Percentiles rank a stretch among this genome's conserved stretches.
Evolutionary conservation across 2,888 invertebrate species (phyloP).

Genomic region (Pristionchus japonicus): DNA sequence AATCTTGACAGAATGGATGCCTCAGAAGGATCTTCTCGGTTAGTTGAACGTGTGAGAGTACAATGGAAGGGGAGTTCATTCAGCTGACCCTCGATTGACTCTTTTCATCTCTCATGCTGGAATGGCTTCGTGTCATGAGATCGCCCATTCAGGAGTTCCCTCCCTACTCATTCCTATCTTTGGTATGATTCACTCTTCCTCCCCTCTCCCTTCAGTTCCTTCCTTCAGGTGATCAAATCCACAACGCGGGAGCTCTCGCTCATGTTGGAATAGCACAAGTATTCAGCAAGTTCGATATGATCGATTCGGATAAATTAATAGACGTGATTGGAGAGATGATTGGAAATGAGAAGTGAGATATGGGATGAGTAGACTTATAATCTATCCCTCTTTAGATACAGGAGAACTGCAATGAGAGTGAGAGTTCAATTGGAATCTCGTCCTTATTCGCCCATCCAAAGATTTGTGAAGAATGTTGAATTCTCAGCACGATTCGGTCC

Average conservation of each 20-base stretch:
- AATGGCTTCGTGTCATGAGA: conserved; percentile 35
- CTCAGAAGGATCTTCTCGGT: conserved; percentile 38
- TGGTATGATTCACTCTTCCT: not conserved
- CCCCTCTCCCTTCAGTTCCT: not conserved
- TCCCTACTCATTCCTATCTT: conserved; percentile 9
- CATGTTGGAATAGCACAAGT: conserved; percentile 11
- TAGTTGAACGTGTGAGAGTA: not conserved
- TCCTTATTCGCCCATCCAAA: not conserved
- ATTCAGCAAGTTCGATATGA: conserved; percentile 6
- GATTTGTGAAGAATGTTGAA: conserved; percentile 15
- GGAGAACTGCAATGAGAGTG: not conserved
- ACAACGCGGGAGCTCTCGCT: conserved; percentile 2
- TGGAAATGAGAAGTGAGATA: not conserved
- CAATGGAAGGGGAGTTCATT: not conserved
- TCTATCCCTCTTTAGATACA: not conserved
- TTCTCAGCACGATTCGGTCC: conserved; percentile 6
- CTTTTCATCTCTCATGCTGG: conserved; percentile 36
- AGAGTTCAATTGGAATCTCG: not conserved
- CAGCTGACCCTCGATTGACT: conserved; percentile 25
- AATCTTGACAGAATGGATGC: conserved; percentile 4
- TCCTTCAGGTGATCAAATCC: conserved; percentile 9
- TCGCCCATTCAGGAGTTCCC: not conserved
- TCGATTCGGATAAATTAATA: not conserved
- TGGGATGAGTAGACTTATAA: not conserved
- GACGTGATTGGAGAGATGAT: not conserved